phyloP scores from a whole-genome alignment of 1,140 invertebrate species.

The Acromyrmex charruanus region DNA sequence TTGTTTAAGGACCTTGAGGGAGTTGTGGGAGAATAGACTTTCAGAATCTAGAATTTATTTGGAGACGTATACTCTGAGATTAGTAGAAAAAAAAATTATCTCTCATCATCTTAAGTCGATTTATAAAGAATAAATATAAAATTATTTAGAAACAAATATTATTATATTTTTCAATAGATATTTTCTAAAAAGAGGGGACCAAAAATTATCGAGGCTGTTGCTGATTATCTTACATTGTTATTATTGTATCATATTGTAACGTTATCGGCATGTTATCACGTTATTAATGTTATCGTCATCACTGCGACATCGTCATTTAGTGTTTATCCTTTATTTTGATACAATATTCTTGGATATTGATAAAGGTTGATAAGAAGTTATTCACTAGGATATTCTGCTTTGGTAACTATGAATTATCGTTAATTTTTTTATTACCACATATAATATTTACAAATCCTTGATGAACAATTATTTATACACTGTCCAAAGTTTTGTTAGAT shows the following conservation, averaged over 20 bases:
- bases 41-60: background rate
- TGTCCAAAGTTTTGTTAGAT: background rate
- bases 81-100: background rate
- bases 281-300: constrained; percentile 13
- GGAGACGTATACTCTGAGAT: background rate
- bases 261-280: constrained; percentile 8
- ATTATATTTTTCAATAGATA: background rate
- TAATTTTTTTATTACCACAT: background rate
- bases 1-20: constrained; percentile 81
- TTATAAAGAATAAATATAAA: background rate
- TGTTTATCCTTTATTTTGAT: background rate
- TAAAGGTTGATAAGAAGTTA: background rate
- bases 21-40: background rate
- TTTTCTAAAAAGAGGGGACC: constrained; percentile 41
- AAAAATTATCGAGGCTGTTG: constrained; percentile 47
- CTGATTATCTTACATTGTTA: constrained; percentile 20
- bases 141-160: constrained; percentile 7
- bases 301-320: background rate
- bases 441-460: constrained; percentile 15
- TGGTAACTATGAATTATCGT: background rate
- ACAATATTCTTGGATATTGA: background rate
- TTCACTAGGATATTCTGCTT: background rate
- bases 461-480: background rate
- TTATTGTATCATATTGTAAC: background rate
- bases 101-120: background rate